Conservation (phyloP, 2,797 vertebrate genomes). For the Mus spretus region DNA sequence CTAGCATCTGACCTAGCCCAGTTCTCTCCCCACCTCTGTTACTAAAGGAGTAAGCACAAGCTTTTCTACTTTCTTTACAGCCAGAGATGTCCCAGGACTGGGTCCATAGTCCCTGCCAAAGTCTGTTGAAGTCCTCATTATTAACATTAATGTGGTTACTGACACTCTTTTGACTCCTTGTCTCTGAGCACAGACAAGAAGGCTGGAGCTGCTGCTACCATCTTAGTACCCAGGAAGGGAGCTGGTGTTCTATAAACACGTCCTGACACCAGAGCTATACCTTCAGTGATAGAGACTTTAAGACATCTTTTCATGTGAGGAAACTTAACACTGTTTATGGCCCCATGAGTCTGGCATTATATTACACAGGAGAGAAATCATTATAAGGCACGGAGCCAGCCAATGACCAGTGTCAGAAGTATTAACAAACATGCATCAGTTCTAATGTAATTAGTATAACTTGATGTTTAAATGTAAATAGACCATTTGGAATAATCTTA, state of each 20-base stretch:
- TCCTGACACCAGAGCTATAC: not conserved
- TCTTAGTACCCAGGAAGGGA: not conserved
- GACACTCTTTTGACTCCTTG: not conserved
- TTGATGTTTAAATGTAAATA: not conserved
- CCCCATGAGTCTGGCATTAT: not conserved
- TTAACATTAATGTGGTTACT: not conserved
- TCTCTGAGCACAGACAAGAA: not conserved
- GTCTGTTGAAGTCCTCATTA: not conserved
- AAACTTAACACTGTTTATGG: constrained; percentile 7
- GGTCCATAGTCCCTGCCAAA: not conserved
- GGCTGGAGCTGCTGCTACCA: not conserved
- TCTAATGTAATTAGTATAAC: constrained; percentile 31
- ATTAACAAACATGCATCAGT: not conserved
- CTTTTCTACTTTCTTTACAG: not conserved
- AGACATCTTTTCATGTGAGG: constrained; percentile 3
- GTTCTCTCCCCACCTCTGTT: not conserved
- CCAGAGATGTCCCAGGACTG: not conserved
- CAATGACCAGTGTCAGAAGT: not conserved
- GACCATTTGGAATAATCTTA: constrained; percentile 38
- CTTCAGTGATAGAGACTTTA: not conserved
- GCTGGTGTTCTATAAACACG: not conserved
- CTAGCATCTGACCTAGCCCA: not conserved
- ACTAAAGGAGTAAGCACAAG: constrained; percentile 10
- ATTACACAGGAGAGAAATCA: constrained; percentile 5
- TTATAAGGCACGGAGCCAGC: not conserved